Base-by-base conservation (phyloP, 2,113 vertebrate genomes). In the Apodemus speciosus region DNA sequence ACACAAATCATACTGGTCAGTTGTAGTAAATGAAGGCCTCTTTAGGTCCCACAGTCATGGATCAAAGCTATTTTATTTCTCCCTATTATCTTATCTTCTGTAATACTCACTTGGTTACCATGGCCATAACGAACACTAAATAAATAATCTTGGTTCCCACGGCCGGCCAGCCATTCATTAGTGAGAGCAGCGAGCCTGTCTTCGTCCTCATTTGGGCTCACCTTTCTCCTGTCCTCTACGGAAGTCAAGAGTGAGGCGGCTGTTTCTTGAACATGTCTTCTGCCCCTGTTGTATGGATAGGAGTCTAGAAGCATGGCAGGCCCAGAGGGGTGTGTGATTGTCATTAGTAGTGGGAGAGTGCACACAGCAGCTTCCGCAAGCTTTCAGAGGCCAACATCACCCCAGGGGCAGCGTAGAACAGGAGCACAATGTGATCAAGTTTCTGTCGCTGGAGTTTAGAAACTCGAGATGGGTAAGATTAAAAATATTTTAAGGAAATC, bases 401-500 rank as follows among this genome's bases (percentile, higher is more conserved):
- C 32, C 56, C 64, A 83, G 64, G 66, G 73, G 77, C 91, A 25
- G 56, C 56, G 38, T 11, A 62, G 62, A 64, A 56, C 92, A 89
- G 43, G 80, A 81, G 56, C 46, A 49, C n/a, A 38, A 94, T n/a
- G 83, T 6, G 27, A 85, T 90, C 80, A 85, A 18, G 38, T 96
- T 96, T 90, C 86, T 38, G 53, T 64, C n/a, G 88, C 43, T 23
- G 58, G 87, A 71, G 87, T 94, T 91, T 85, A 88, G 93, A 94
- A 96, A 95, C 73, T 94, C 77, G 93, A 91, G 83, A 94, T 46
- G 75, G 73, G 27, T 23, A 89, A 96, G 77, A 73, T 53, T 91
- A 35, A 92, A 93, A 90, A 88, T 93, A 93, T 90, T 89, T 94
- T 81, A 90, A 95, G 92, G 53, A 89, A 75, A 64, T 79, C 75